phyloP scores from a whole-genome alignment of 2,113 vertebrate genomes.

The Ellobius talpinus region DNA sequence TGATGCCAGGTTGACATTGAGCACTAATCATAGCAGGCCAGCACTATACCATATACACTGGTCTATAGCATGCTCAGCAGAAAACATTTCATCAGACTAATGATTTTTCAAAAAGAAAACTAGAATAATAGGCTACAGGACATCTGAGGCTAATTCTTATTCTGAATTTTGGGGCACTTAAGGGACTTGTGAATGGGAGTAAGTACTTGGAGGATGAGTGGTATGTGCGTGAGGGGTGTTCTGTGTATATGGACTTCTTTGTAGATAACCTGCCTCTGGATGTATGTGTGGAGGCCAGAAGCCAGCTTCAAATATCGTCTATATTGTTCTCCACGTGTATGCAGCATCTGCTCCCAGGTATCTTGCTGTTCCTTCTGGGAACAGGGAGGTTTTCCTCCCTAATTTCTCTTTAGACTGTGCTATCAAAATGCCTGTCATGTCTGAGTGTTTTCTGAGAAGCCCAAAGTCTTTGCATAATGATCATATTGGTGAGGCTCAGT shows the following conservation, averaged over 20 bases:
- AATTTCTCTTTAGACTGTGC: background rate
- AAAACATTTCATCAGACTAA: background rate
- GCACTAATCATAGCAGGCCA: background rate
- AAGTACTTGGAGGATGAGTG: background rate
- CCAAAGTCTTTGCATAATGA: background rate
- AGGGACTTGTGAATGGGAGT: background rate
- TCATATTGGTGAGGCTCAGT: background rate
- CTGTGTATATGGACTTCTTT: background rate
- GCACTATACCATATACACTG: background rate
- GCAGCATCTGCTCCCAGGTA: background rate
- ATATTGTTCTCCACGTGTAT: background rate
- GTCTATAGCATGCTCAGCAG: background rate
- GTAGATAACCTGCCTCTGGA: background rate
- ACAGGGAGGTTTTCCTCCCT: background rate
- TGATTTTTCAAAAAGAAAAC: background rate
- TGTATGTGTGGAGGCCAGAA: background rate
- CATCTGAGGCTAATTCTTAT: background rate
- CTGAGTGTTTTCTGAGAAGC: background rate
- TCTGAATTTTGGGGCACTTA: too few species aligned
- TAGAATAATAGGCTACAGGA: background rate
- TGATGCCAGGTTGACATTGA: background rate
- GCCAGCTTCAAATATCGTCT: background rate
- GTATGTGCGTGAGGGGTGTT: too few species aligned
- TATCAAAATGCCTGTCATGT: background rate
- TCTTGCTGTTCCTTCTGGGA: background rate